Conservation (phyloP, 2,113 vertebrate species). For the Rynchops niger region DNA sequence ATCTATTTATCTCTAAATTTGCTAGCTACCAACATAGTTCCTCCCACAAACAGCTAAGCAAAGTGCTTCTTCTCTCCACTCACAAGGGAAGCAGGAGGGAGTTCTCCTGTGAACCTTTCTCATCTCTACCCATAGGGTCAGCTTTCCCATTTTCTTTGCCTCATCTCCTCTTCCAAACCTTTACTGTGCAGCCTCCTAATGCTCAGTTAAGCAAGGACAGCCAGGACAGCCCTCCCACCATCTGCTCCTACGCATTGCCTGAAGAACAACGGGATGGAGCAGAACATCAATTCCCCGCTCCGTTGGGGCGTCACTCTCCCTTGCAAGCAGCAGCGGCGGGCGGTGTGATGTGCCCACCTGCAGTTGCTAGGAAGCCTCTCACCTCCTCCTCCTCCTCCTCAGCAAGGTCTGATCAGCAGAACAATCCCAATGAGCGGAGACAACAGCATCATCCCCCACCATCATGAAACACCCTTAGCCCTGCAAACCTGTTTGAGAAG, state of each 20-base stretch:
- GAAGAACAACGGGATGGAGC: not conserved
- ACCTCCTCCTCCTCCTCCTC: not conserved
- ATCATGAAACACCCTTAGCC: not conserved
- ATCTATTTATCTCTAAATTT: not conserved
- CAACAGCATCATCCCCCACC: not conserved
- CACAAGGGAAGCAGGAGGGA: not conserved
- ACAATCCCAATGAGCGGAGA: not conserved
- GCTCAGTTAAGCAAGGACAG: not conserved
- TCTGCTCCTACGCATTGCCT: not conserved
- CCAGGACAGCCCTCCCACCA: not conserved
- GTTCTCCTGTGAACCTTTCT: not conserved
- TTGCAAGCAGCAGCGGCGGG: not conserved
- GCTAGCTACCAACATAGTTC: not conserved
- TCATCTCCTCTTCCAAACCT: not conserved
- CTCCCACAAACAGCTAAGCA: slow-evolving; percentile 15
- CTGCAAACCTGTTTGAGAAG: not conserved
- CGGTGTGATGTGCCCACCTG: not conserved
- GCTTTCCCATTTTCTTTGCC: not conserved
- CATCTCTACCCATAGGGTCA: not conserved
- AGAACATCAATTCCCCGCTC: not conserved
- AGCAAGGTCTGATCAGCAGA: not conserved
- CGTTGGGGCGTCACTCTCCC: rapidly evolving
- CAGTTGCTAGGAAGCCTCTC: not conserved
- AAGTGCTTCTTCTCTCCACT: not conserved
- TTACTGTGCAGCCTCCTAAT: not conserved